Base-by-base conservation (phyloP, 2,113 vertebrate species). In the Myiozetetes cayanensis region DNA sequence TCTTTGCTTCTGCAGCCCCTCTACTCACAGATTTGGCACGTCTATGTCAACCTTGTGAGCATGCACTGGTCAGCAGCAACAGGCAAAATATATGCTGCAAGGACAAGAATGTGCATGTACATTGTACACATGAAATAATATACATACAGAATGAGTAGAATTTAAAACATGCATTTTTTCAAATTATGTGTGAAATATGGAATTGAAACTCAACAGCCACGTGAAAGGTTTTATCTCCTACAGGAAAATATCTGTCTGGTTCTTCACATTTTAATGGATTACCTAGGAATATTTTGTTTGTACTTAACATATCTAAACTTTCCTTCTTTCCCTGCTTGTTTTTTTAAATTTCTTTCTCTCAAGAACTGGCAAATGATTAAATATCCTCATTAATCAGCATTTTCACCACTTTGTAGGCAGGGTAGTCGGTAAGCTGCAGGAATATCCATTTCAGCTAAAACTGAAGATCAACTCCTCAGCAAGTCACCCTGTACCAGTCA, bases 31-130 rank as follows among this genome's bases (percentile, higher is more conserved):
- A 24, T 62, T 66, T 53, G n/a, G 31, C 39, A 39, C 0, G 0
- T 39, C 52, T 39, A 9, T 37, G 2, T 59, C 44, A 28, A 9
- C 28, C 46, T 71, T 0, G 0, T 27, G 24, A 84, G 56, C 22
- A 15, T 1, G 5, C 43, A 39, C 20, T 30, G 53, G n/a, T 59
- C 73, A 82, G 62, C 41, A 75, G 61, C 33, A 59, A 47, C 12
- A 67, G 33, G 27, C 2, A 2, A 73, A 37, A 74, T 27, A 62
- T 3, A 43, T 0, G 1, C 47, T 63, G 56, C 3, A 6, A 23
- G 24, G 25, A 79, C 47, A 72, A 39, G 44, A 61, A 68, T 1
- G 7, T 9, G 14, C 1, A 2, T 4, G 3, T 52, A 25, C 50
- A 52, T 16, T 58, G 37, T 33, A 44, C 0, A 0, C 2, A 49